Conservation (phyloP, 2,888 invertebrate genomes). For the Lepidochrysops patricia region DNA sequence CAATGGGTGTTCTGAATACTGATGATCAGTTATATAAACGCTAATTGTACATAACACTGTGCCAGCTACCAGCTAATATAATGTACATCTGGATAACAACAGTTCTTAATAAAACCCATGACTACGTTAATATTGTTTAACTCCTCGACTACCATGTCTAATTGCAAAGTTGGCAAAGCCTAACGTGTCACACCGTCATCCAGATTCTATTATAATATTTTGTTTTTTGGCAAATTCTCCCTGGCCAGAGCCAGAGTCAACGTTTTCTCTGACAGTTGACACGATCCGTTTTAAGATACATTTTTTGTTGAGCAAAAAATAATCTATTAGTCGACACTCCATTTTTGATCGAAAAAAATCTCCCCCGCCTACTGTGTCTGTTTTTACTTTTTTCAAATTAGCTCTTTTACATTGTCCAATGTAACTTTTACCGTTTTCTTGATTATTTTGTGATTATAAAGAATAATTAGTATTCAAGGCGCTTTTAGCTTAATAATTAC, state of each 20-base stretch:
- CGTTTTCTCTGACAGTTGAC: conserved; percentile 62
- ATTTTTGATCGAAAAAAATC: conserved; percentile 51
- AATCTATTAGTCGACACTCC: conserved; percentile 41
- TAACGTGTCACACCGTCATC: conserved; percentile 54
- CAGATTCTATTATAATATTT: conserved; percentile 40
- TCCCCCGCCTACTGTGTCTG: conserved; percentile 28
- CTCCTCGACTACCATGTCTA: conserved; percentile 40
- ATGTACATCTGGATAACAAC: conserved; percentile 27
- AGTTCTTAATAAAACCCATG: conserved; percentile 46
- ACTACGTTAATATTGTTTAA: conserved; percentile 30
- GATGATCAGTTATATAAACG: neutral
- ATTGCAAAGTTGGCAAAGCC: conserved; percentile 70
- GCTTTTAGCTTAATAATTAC: neutral
- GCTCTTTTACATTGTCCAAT: neutral
- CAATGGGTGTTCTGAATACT: neutral
- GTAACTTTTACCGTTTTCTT: conserved; percentile 28
- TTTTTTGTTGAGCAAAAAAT: conserved; percentile 38
- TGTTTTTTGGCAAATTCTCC: conserved; percentile 61
- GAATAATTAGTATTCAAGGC: neutral
- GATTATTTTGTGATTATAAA: neutral
- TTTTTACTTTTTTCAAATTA: neutral
- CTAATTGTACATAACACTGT: neutral
- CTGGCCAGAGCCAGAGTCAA: conserved; percentile 62
- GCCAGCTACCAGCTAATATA: conserved; percentile 6
- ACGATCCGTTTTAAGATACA: conserved; percentile 44